Percentiles rank a stretch among this genome's conserved stretches.
phyloP scores from a whole-genome alignment of 2,113 vertebrate genomes.

The Muscicapa adusta region DNA sequence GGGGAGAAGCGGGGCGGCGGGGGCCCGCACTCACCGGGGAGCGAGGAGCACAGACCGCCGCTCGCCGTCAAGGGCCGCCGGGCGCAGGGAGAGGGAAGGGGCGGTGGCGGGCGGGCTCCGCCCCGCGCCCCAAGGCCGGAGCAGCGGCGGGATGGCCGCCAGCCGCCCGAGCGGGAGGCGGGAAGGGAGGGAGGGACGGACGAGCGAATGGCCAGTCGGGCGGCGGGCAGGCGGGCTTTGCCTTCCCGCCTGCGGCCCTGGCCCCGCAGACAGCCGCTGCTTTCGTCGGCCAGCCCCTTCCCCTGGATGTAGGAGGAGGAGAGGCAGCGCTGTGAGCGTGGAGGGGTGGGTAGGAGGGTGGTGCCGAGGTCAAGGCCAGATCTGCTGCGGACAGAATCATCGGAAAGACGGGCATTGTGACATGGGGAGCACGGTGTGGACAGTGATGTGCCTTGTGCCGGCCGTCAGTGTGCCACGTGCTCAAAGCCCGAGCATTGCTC shows the following conservation, averaged over 20 bases:
- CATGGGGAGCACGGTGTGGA: rapidly evolving
- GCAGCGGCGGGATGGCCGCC: not conserved
- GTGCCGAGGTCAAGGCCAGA: not conserved
- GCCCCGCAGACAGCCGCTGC: not conserved
- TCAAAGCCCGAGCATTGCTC: rapidly evolving
- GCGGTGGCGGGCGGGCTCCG: not conserved
- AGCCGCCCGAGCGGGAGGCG: not conserved
- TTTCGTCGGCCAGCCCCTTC: too few species aligned
- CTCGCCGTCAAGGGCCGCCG: not conserved
- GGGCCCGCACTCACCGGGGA: not conserved
- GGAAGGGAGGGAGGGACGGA: not conserved
- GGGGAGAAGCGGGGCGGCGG: too few species aligned
- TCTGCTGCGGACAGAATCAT: not conserved
- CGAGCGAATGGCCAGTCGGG: not conserved
- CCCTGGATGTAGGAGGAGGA: too few species aligned
- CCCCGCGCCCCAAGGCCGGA: not conserved
- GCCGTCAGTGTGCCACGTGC: rapidly evolving
- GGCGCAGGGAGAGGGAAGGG: not conserved
- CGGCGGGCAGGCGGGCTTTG: not conserved
- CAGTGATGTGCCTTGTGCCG: too few species aligned
- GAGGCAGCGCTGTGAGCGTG: not conserved
- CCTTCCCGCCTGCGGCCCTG: too few species aligned
- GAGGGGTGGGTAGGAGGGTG: not conserved
- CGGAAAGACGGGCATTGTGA: rapidly evolving
- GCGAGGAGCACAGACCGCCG: not conserved